Evolutionary conservation across 2,888 invertebrate genomes (phyloP), one percentile per base, ranked within the genome.

Genomic region (Hetaerina titia): DNA sequence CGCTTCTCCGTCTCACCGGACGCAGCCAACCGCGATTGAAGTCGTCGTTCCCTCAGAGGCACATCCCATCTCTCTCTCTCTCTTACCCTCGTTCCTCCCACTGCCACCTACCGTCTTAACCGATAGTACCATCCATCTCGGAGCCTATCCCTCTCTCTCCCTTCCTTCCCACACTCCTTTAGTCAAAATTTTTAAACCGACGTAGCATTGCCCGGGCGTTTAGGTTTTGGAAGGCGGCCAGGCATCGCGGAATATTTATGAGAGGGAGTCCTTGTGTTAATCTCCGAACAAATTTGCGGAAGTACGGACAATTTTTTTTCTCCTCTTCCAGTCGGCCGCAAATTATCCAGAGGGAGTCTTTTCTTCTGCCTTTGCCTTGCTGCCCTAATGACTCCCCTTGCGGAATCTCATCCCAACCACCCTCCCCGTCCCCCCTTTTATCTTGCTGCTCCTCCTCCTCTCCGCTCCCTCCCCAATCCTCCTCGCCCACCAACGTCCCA

Each of bases 271-370:
- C 92, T 69, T 74, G 92, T 92, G 92, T 92, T 92, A 92, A 92
- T 92, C 92, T 92, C 92, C 92, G 92, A 92, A 92, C 92, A 92
- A 92, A 92, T 92, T 92, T 92, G 92, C 92, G 92, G 92, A 92
- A 92, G 92, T 92, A 69, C 69, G 92, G 92, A 74, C 92, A 69
- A 31, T 92, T 74, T 69, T 92, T 92, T 92, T 69, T 58, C 89
- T 15, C 31, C 89, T 22, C 58, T 22, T 56, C 69, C 69, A 64
- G 74, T 64, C 69, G 92, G 74, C 69, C 92, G 92, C 92, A 92
- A 92, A 92, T 92, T 92, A 92, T 69, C 92, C 92, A 45, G 90
- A 69, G 74, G 92, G 69, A 69, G 69, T 74, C 69, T 92, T 74
- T 69, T 22, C 92, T 92, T 57, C 92, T 69, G 64, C 56, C 69